A percentile compares a stretch with the other conserved stretches of the same genome.
Conservation (phyloP, 2,113 vertebrate genomes). For the Sceloporus undulatus region DNA sequence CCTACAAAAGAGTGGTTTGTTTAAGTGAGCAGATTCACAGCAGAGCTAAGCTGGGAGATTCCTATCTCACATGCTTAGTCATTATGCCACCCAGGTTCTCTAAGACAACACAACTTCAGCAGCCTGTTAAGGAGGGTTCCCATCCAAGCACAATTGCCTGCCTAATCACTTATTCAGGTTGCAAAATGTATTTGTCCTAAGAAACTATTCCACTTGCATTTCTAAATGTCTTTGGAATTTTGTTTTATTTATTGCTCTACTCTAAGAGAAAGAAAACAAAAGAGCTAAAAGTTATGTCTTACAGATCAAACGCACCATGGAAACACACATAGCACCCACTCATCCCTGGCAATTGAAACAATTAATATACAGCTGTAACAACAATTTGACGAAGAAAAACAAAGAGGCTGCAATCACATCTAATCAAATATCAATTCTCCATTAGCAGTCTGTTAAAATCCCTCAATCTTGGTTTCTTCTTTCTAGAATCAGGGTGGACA, state of each 20-base stretch:
- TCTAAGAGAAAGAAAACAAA: neutral
- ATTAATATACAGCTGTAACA: neutral
- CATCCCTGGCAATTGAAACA: neutral
- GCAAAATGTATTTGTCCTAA: neutral
- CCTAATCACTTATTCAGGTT: neutral
- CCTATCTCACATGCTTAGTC: neutral
- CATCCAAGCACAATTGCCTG: neutral
- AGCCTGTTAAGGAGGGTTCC: no score
- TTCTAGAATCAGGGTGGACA: neutral
- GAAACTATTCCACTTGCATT: neutral
- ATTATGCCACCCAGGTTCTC: neutral
- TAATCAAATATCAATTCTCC: neutral
- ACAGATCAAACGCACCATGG: neutral
- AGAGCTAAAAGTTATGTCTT: fast-evolving
- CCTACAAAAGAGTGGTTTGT: neutral
- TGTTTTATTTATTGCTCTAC: neutral
- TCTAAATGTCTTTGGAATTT: neutral
- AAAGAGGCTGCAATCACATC: neutral
- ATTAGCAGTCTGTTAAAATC: neutral
- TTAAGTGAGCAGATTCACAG: neutral
- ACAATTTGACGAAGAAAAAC: neutral
- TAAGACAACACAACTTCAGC: neutral
- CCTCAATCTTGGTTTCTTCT: neutral
- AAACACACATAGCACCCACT: neutral
- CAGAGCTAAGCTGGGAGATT: neutral